Conservation (phyloP, 2,113 vertebrate genomes). For the Rhodinocichla rosea region DNA sequence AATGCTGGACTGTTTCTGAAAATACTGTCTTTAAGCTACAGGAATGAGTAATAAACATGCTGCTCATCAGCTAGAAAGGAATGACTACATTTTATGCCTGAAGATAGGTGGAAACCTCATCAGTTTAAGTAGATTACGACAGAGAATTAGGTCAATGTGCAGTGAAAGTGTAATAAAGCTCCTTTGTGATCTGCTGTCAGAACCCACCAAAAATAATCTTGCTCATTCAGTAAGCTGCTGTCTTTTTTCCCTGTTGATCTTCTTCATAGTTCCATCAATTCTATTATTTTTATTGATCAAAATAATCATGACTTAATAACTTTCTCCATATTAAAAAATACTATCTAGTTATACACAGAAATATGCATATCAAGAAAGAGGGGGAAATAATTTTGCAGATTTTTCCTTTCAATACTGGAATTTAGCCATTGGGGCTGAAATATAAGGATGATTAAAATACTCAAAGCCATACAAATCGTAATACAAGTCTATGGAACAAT, state of each 20-base stretch:
- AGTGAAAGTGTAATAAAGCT: background rate
- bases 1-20: background rate
- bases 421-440: background rate
- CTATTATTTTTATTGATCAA: background rate
- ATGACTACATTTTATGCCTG: background rate
- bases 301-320: background rate
- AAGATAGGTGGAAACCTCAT: background rate
- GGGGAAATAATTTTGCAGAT: background rate
- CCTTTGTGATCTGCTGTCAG: background rate
- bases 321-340: background rate
- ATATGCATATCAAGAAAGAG: background rate
- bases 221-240: background rate
- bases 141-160: slow-evolving; percentile 35
- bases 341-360: background rate
- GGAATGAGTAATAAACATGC: background rate
- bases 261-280: background rate
- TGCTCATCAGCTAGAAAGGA: background rate
- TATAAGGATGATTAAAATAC: background rate
- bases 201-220: background rate
- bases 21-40: background rate
- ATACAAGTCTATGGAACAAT: background rate
- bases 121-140: background rate
- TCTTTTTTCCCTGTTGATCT: background rate
- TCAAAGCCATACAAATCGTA: background rate
- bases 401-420: background rate